Base-by-base conservation (phyloP, 2,797 vertebrate genomes). In the Onychomys leucogaster region DNA sequence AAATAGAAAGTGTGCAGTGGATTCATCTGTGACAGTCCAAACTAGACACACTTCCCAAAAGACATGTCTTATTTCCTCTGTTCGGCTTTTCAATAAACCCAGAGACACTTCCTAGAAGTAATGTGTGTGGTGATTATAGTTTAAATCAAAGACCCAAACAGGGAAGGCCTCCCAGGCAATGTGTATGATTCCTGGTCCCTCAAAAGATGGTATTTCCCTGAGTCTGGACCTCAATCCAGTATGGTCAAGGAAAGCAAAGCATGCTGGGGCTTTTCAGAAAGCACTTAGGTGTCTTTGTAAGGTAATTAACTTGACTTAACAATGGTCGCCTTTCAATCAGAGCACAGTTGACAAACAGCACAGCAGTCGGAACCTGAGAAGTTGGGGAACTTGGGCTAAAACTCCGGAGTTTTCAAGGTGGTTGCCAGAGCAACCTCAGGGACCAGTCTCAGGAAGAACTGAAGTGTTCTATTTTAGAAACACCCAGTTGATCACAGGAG, bases 381-480 rank as follows among this genome's bases (percentile, higher is more conserved):
- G 94, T 96, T 46, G 67, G 59, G 94, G 49, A 82, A 90, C 49
- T 93, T 91, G 8, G 46, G 89, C 92, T 46, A 46, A 89, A 85
- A 41, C 87, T 78, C 91, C 83, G 0, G 61, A 96, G 80, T 92
- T 97, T 95, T 94, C 86, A 94, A 97, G 95, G 93, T 96, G 91
- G 97, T 98, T 97, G 73, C 97, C 93, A 94, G 94, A 86, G 95
- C 93, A 98, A 97, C 97, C 94, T 69, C 75, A 16, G 95, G 69
- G 85, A 76, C 78, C 80, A 94, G 78, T 92, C 85, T 92, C 82
- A 80, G 55, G 55, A 89, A 95, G 75, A 94, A 82, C 94, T 59
- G 61, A 94, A 94, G 76, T 12, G 2, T 96, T 97, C 97, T 97
- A 96, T 97, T 98, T 97, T 97, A 93, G 94, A 97, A 96, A 96